Conservation (phyloP, 2,113 vertebrate genomes). For the Platycercus adscitus region DNA sequence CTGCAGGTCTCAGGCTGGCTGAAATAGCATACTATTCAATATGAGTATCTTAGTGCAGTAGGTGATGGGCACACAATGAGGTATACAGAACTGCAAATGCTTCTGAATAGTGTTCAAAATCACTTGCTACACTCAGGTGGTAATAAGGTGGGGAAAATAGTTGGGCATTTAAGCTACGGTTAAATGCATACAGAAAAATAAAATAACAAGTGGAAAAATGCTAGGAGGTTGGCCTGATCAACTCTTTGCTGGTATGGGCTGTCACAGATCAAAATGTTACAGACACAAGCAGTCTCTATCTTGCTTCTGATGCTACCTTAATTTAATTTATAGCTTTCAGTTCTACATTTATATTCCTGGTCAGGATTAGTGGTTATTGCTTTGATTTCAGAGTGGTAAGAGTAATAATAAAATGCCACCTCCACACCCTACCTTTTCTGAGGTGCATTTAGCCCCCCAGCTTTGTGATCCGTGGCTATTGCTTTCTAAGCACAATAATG, state of each 20-base stretch:
- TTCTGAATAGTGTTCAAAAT: background rate
- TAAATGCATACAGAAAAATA: background rate
- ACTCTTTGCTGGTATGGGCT: background rate
- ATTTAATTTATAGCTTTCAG: background rate
- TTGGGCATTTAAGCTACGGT: background rate
- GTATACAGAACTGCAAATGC: background rate
- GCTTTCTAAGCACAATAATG: slow-evolving; percentile 24
- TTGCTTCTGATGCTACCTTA: background rate
- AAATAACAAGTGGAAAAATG: background rate
- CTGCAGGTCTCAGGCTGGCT: background rate
- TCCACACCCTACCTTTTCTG: background rate
- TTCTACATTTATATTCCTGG: background rate
- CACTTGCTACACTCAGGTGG: background rate
- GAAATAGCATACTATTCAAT: background rate
- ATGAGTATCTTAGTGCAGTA: background rate
- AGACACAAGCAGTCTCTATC: background rate
- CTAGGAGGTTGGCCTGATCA: background rate
- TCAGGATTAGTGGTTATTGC: background rate
- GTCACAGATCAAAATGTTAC: background rate
- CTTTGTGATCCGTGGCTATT: background rate
- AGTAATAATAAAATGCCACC: background rate
- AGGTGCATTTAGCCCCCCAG: background rate
- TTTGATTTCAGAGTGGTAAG: background rate
- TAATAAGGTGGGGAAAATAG: background rate
- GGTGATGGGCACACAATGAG: background rate